Evolutionary conservation across 2,113 vertebrate genomes (phyloP).

Genomic region (Tychaedon coryphoeus): DNA sequence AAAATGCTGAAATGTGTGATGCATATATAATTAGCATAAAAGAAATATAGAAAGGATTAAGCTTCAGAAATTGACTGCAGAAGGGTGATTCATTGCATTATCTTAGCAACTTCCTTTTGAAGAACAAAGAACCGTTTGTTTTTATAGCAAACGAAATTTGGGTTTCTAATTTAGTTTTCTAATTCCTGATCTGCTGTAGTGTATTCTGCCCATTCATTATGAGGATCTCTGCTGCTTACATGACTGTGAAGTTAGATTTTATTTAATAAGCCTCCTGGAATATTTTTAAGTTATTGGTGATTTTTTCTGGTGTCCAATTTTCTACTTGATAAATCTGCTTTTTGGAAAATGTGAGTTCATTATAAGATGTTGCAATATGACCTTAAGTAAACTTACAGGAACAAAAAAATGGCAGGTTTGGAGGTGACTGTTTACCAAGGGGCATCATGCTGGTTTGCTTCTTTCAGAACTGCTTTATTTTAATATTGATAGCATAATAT

Average conservation of each 20-base stretch:
- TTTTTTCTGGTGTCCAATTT: not conserved
- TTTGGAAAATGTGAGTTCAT: not conserved
- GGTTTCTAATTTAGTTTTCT: slow-evolving; percentile 30
- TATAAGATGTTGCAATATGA: not conserved
- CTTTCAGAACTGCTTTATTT: not conserved
- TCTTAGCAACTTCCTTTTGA: slow-evolving; percentile 1
- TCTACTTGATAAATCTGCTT: not conserved
- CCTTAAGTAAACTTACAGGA: not conserved
- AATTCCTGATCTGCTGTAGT: slow-evolving; percentile 23
- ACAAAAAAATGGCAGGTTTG: not conserved
- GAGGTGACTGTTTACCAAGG: not conserved
- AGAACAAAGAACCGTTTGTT: slow-evolving; percentile 10
- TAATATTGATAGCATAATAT: not conserved
- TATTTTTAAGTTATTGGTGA: not conserved
- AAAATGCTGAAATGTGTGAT: not conserved
- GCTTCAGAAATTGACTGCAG: not conserved
- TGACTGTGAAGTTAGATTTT: not conserved
- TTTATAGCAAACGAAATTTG: slow-evolving; percentile 43
- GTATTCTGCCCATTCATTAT: slow-evolving; percentile 22
- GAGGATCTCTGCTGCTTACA: slow-evolving; percentile 5
- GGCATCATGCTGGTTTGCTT: not conserved
- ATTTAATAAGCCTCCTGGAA: not conserved
- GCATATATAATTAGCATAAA: not conserved
- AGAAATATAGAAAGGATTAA: slow-evolving; percentile 5
- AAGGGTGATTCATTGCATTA: not conserved